Percentiles rank a stretch among this genome's conserved stretches.
These are phyloP conservation scores for Junco hyemalis DNA, from an alignment of 2,113 vertebrate genomes.

Conservation along the genomic window DNA sequence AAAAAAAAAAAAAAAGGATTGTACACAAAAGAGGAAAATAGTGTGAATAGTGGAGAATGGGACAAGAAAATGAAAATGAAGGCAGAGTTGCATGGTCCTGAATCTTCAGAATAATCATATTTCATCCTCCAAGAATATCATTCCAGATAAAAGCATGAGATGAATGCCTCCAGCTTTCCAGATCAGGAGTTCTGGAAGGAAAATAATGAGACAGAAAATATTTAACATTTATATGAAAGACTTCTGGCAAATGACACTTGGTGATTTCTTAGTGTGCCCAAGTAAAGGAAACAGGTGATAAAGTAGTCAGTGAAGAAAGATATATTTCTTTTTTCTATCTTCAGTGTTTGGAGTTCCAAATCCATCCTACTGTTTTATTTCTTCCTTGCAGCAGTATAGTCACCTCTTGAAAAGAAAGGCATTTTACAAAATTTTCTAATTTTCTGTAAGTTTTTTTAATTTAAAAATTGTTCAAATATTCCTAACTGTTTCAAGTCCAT, in stretches of 20 bases:
- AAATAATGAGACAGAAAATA: slow-evolving; percentile 3
- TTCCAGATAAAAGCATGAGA: neutral
- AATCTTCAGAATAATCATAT: neutral
- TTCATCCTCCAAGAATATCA: neutral
- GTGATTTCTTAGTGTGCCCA: neutral
- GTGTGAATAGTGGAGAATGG: neutral
- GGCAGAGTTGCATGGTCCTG: neutral
- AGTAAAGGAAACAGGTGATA: neutral
- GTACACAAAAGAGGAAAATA: neutral
- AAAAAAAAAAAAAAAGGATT: neutral
- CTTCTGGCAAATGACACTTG: neutral
- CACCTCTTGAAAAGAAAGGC: neutral
- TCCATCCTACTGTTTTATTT: neutral
- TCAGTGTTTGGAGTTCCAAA: neutral
- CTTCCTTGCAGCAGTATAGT: neutral
- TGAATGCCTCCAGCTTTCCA: neutral
- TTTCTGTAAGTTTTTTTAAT: neutral
- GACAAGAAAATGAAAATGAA: neutral
- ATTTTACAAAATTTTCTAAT: neutral
- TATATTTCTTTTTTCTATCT: neutral
- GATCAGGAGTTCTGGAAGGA: neutral
- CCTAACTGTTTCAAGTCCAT: neutral
- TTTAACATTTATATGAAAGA: neutral
- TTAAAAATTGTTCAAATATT: neutral
- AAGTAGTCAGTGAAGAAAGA: neutral